A percentile compares a stretch with the other conserved stretches of the same genome.
phyloP scores from a whole-genome alignment of 1,140 invertebrate genomes.

The Hetaerina americana region DNA sequence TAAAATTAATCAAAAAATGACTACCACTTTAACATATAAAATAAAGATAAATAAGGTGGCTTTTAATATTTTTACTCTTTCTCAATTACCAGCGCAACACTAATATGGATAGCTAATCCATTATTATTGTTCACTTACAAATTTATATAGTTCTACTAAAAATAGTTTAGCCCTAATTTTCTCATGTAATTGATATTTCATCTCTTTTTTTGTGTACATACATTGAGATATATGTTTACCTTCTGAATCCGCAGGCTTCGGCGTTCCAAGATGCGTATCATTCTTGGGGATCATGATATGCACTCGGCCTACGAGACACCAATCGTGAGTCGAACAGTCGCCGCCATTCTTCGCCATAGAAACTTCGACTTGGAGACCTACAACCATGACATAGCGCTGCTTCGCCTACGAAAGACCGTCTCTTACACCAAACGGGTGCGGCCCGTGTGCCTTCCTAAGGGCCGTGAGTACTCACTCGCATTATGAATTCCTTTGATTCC shows the following conservation, averaged over 20 bases:
- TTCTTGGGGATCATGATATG: conserved; percentile 70
- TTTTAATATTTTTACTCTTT: too few species aligned
- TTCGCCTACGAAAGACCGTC: conserved; percentile 61
- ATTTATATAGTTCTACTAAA: too few species aligned
- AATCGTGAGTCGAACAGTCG: conserved; percentile 62
- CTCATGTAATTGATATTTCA: background rate
- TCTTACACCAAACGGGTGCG: conserved; percentile 62
- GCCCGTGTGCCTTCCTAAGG: conserved; percentile 60
- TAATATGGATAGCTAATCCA: too few species aligned
- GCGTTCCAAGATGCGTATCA: conserved; percentile 60
- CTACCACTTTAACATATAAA: too few species aligned
- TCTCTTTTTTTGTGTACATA: background rate
- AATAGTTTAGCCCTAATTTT: too few species aligned
- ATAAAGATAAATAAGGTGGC: too few species aligned
- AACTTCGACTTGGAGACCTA: conserved; percentile 72
- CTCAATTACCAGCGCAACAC: too few species aligned
- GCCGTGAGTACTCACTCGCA: conserved; percentile 33
- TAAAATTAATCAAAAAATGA: too few species aligned
- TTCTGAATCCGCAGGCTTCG: conserved; percentile 42
- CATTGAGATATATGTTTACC: conserved; percentile 1
- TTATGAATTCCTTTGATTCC: background rate
- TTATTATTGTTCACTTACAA: too few species aligned
- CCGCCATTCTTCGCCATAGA: conserved; percentile 59
- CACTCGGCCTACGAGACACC: conserved; percentile 57
- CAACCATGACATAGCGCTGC: conserved; percentile 73